Evolutionary conservation across 1,140 invertebrate species (phyloP).

Genomic region (Achroia grisella): DNA sequence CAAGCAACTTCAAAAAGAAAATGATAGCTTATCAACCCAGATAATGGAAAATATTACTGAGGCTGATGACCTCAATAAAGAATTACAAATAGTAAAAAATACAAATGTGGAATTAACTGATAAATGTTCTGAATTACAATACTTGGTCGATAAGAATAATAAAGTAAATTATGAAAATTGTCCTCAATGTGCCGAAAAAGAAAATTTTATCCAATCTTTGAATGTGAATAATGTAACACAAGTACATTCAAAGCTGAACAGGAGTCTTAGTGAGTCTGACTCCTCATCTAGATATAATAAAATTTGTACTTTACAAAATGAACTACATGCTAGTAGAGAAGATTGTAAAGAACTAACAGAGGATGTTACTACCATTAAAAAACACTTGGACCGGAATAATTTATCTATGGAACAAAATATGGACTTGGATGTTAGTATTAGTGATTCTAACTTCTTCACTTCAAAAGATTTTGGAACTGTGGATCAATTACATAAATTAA

Average conservation of each 20-base stretch:
- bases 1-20: constrained; percentile 49
- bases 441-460: constrained; percentile 22
- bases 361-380: constrained; percentile 57
- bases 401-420: constrained; percentile 36
- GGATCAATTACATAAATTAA: constrained; percentile 15
- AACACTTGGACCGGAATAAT: constrained; percentile 51
- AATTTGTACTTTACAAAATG: constrained; percentile 57
- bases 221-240: constrained; percentile 19
- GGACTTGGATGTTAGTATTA: constrained; percentile 53
- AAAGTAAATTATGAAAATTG: constrained; percentile 15
- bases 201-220: constrained; percentile 26
- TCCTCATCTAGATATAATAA: constrained; percentile 54
- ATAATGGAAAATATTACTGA: constrained; percentile 54
- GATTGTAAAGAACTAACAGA: constrained; percentile 59
- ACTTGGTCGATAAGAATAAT: constrained; percentile 7
- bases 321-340: constrained; percentile 54
- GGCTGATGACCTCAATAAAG: constrained; percentile 44
- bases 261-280: constrained; percentile 54
- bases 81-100: constrained; percentile 31
- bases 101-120: constrained; percentile 24
- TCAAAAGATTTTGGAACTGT: constrained; percentile 19
- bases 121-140: constrained; percentile 28
- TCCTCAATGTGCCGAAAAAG: constrained; percentile 34
- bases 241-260: constrained; percentile 33
- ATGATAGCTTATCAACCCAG: constrained; percentile 51